Evolutionary conservation across 2,113 vertebrate species (phyloP).

Genomic region (Leptocoma aspasia): DNA sequence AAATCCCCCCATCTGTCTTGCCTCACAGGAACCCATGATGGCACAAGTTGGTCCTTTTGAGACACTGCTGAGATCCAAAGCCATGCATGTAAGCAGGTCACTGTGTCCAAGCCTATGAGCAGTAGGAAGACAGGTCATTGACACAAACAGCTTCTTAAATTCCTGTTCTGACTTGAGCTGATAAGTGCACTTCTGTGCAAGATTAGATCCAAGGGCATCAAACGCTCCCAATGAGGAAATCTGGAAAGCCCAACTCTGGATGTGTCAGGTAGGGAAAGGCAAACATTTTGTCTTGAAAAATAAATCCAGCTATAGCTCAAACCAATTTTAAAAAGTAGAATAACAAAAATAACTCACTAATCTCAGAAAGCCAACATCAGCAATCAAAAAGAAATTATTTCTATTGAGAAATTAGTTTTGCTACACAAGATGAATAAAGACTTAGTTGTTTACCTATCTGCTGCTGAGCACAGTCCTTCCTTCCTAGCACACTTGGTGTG

Average conservation of each 20-base stretch:
- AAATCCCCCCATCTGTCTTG: neutral
- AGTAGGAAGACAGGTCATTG: neutral
- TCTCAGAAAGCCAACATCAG: neutral
- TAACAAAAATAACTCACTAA: neutral
- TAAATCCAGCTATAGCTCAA: neutral
- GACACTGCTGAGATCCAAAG: neutral
- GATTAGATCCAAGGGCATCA: neutral
- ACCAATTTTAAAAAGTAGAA: neutral
- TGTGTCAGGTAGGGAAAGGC: neutral
- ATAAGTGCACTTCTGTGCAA: neutral
- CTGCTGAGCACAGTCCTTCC: neutral
- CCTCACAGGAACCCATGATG: neutral
- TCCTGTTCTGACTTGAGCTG: neutral
- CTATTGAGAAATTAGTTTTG: neutral
- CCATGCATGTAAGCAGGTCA: neutral
- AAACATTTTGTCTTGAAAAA: neutral
- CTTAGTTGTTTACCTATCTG: neutral
- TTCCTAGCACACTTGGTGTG: neutral
- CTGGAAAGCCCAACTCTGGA: neutral
- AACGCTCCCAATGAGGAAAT: neutral
- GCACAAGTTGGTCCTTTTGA: neutral
- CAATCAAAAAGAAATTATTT: neutral
- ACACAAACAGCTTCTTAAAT: neutral
- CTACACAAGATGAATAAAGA: neutral
- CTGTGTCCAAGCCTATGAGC: neutral